A percentile compares a stretch with the other conserved stretches of the same genome.
Evolutionary conservation across 2,113 vertebrate genomes (phyloP).

Genomic region (Saccopteryx leptura): DNA sequence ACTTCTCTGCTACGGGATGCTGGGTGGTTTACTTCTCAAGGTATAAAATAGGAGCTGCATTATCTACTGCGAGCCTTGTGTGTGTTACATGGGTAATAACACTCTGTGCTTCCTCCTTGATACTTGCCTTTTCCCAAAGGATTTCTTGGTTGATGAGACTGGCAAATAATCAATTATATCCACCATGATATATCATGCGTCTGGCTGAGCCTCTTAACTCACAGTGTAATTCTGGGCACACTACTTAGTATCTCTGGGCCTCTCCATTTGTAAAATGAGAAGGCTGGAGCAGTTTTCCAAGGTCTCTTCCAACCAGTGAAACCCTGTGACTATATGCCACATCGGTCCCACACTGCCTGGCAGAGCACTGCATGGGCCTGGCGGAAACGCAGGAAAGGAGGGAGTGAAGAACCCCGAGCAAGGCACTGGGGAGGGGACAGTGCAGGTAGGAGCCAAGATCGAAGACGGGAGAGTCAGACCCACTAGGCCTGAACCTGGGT

Average conservation of each 20-base stretch:
- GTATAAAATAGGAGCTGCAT: background rate
- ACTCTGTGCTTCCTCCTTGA: background rate
- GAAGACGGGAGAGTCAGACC: background rate
- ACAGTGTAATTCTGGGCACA: background rate
- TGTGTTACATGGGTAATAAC: background rate
- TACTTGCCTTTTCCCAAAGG: background rate
- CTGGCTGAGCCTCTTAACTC: background rate
- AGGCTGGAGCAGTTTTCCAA: background rate
- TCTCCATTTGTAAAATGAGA: background rate
- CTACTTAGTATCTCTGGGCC: background rate
- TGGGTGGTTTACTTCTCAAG: background rate
- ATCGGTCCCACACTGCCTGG: background rate
- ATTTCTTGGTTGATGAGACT: background rate
- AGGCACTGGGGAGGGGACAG: background rate
- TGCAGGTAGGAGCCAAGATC: background rate
- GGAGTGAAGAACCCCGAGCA: background rate
- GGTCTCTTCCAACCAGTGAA: background rate
- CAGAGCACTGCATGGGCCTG: too few relatives aligned
- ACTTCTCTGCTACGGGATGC: background rate
- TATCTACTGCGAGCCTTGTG: background rate
- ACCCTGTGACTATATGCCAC: background rate
- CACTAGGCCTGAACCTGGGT: too few relatives aligned
- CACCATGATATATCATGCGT: background rate
- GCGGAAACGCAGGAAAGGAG: background rate
- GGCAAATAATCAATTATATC: background rate